These are phyloP conservation scores for Hyphantria cunea DNA, from an alignment of 1,140 invertebrate genomes.

Conservation along the genomic window DNA sequence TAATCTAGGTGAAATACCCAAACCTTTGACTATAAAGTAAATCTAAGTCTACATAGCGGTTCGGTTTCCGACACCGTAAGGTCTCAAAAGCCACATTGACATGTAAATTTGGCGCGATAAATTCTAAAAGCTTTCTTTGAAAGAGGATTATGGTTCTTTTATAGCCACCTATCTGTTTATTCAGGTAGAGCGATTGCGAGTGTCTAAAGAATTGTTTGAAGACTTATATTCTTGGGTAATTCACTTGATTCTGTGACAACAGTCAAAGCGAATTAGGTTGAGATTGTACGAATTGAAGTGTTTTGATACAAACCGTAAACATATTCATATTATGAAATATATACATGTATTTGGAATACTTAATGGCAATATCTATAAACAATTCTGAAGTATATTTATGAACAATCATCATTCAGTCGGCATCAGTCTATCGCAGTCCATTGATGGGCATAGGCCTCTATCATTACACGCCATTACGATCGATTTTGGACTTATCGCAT, in stretches of 20 bases:
- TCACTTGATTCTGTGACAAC: background rate
- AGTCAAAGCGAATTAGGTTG: too few relatives aligned
- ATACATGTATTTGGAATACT: too few relatives aligned
- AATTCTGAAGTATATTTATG: too few relatives aligned
- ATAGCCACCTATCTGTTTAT: slow-evolving; percentile 22
- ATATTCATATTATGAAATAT: too few relatives aligned
- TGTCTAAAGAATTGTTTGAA: slow-evolving; percentile 5
- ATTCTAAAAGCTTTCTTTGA: slow-evolving; percentile 31
- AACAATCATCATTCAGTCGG: too few relatives aligned
- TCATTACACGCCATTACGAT: too few relatives aligned
- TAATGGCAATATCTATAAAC: too few relatives aligned
- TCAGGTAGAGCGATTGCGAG: slow-evolving; percentile 21
- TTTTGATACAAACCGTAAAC: too few relatives aligned
- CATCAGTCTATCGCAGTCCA: too few relatives aligned
- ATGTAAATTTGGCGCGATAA: slow-evolving; percentile 29
- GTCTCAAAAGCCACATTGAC: slow-evolving; percentile 19
- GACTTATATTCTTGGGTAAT: slow-evolving; percentile 11
- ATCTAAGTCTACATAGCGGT: background rate
- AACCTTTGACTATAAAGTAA: background rate
- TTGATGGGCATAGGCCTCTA: too few relatives aligned
- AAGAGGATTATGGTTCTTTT: slow-evolving; percentile 28
- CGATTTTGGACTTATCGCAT: too few relatives aligned
- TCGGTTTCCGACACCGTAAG: slow-evolving; percentile 11
- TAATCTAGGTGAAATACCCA: slow-evolving; percentile 7
- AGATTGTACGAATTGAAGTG: too few relatives aligned